Conservation (phyloP, 2,888 invertebrate species). For the Oscheius sp. region DNA sequence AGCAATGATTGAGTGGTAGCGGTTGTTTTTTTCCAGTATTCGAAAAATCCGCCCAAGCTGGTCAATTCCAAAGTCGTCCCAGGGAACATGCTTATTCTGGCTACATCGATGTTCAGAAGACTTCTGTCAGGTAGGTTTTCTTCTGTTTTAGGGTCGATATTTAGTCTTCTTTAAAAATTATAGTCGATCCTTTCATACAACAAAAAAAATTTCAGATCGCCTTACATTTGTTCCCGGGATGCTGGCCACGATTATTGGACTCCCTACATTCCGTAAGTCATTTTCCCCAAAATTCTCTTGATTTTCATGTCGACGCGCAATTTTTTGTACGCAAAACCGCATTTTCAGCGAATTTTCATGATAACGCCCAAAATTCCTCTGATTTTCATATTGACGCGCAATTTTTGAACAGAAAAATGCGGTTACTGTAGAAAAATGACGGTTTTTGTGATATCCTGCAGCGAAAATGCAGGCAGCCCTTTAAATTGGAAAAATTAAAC, state of each 20-base stretch:
- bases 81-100: not conserved
- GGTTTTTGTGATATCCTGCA: too few species aligned
- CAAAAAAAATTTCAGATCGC: not conserved
- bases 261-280: too few species aligned
- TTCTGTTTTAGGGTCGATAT: too few species aligned
- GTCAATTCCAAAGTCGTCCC: slow-evolving; percentile 4
- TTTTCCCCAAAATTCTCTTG: too few species aligned
- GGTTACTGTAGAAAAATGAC: too few species aligned
- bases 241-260: not conserved
- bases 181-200: not conserved
- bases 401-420: too few species aligned
- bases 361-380: not conserved
- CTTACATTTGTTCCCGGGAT: slow-evolving; percentile 15
- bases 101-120: slow-evolving; percentile 4
- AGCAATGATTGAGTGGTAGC: too few species aligned
- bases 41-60: not conserved
- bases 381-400: not conserved
- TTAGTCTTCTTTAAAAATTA: too few species aligned
- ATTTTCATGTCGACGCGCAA: too few species aligned
- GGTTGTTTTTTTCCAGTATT: slow-evolving; percentile 5
- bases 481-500: not conserved
- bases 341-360: too few species aligned
- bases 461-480: too few species aligned
- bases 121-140: slow-evolving; percentile 9
- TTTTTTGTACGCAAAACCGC: too few species aligned